Base-by-base conservation (phyloP, 2,888 invertebrate genomes). In the Pristionchus fissidentatus region DNA sequence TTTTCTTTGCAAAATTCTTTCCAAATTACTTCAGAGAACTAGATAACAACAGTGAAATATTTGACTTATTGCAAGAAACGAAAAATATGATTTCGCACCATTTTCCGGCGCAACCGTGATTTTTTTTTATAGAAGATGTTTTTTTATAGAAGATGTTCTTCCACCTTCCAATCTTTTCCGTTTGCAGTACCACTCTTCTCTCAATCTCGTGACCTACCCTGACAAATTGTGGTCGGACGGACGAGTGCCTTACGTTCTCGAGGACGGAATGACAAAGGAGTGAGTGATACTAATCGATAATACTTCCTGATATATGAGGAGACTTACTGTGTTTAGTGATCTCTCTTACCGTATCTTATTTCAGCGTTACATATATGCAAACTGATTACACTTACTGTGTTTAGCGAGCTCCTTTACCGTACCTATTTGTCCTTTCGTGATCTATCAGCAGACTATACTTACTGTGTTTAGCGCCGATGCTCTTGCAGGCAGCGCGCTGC, bases 181-280 rank as follows among this genome's bases (percentile, higher is more conserved):
- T 22, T 86, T 90, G 82, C 87, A 92, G 92, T 90, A 89, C 70
- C 88, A 92, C 88, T 91, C 91, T 70, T 90, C 92, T 4, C 84
- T 92, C 81, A 92, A 92, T 85, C 87, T 92, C 62, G 89, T 85
- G 35, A 92, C 92, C 0, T 92, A 92, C 75, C 90, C 92, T 19
- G 92, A 92, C 84, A 92, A 92, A 82, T 77, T 92, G 55, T 92
- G 92, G 92, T 85, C 87, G 22, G 87, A 89, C 15, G 90, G 88
- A 38, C 79, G 87, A 29, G 90, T 92, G 26, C 92, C 92, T 4
- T 92, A 92, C 84, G 87, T 89, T 87, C 85, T 92, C 77, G 92
- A 92, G 83, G 91, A 92, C 43, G 90, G 90, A 77, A 90, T 92
- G 90, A 92, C 89, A 22, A 84, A 85, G 80, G 87, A 90, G 91